Percentiles rank a stretch among this genome's conserved stretches.
Conservation (phyloP, 2,113 vertebrate genomes). For the Oncorhynchus keta region DNA sequence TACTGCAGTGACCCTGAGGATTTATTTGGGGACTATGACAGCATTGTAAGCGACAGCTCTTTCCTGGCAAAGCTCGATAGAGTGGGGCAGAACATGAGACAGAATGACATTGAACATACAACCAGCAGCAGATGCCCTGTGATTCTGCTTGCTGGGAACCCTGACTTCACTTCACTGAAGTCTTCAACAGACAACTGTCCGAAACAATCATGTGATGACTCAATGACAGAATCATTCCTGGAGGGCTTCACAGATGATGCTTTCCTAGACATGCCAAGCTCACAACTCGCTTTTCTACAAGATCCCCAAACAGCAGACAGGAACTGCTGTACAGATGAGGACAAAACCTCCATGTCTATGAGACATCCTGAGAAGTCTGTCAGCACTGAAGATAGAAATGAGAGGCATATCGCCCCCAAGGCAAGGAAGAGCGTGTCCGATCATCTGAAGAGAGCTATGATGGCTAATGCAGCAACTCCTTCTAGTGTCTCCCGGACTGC, state of each 20-base stretch:
- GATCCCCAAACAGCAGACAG: slow-evolving; percentile 23
- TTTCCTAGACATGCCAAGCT: slow-evolving; percentile 75
- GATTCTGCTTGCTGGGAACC: background rate
- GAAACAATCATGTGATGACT: background rate
- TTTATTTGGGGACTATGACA: slow-evolving; percentile 85
- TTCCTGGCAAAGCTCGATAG: slow-evolving; percentile 78
- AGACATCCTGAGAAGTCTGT: background rate
- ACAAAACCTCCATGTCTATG: slow-evolving; percentile 46
- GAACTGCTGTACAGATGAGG: slow-evolving; percentile 14
- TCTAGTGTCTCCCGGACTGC: slow-evolving; percentile 73
- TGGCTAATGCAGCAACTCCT: slow-evolving; percentile 82
- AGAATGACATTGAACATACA: background rate
- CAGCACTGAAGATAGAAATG: background rate
- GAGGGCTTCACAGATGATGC: slow-evolving; percentile 50
- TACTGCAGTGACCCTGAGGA: slow-evolving; percentile 80
- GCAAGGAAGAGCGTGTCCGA: slow-evolving; percentile 81
- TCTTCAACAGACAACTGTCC: background rate
- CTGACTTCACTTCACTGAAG: background rate
- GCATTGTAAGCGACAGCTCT: slow-evolving; percentile 77
- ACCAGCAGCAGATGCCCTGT: background rate
- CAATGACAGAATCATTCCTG: slow-evolving; percentile 45
- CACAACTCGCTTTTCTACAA: slow-evolving; percentile 72
- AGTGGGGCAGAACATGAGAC: slow-evolving; percentile 61
- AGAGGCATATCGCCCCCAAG: slow-evolving; percentile 16
- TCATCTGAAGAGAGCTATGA: slow-evolving; percentile 85